Evolutionary conservation across 2,888 invertebrate species (phyloP), one percentile per base, ranked within the genome.

Genomic region (Operophtera brumata): DNA sequence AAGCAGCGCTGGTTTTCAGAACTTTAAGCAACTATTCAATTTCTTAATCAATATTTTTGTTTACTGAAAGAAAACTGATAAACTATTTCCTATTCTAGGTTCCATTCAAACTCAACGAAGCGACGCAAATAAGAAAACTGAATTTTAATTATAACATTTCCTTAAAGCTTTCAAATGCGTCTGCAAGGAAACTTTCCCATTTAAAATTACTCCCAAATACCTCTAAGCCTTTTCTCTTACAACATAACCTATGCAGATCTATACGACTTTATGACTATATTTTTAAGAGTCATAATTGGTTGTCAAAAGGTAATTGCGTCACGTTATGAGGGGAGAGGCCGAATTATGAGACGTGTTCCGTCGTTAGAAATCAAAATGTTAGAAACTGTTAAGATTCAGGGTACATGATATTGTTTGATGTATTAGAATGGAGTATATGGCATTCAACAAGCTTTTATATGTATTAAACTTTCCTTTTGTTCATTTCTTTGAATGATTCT

Each of bases 341-440:
- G 71, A 83, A 80, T 82, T 84, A 85, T 83, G 78, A 81, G 80
- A 82, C 78, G 73, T 82, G 83, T 83, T 73, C 78, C 82, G 77
- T 82, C 82, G 82, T 85, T 85, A 79, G 80, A 84, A 86, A 86
- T 85, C 86, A 85, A 86, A 86, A 85, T 80, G 81, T 84, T 78
- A 73, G 59, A 71, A 73, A 71, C 59, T 60, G 59, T 32, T 52
- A 61, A 59, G 61, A 71, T 73, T 71, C 67, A 70, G 54, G 71
- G 78, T 65, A 70, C 53, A 57, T 61, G 64, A 59, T 48, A 43
- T 28, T 35, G 35, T 43, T 41, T 64, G 62, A 13, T 40, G 25
- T 7, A 35, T 39, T 30, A 62, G n/a, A 70, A 75, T 47, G 5
- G 9, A 28, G 80, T 77, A 77, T 14, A 26, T 71, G 58, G 34